Percentiles rank a stretch among this genome's conserved stretches.
phyloP scores from a whole-genome alignment of 2,113 vertebrate species.

The Mesitornis unicolor region DNA sequence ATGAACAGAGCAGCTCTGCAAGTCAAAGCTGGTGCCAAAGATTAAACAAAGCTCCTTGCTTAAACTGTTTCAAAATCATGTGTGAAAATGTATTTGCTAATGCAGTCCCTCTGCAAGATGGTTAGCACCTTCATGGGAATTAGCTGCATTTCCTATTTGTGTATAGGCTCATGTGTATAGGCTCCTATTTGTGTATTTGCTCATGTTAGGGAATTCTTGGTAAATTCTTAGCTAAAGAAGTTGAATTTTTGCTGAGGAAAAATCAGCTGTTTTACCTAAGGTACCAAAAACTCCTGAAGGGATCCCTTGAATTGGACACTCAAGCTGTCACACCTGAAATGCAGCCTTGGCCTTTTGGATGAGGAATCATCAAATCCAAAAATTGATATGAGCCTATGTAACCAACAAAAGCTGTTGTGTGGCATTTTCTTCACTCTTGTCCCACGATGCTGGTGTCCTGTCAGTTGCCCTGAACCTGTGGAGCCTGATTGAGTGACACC shows the following conservation, averaged over 20 bases:
- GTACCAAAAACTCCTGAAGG: not conserved
- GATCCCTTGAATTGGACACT: not conserved
- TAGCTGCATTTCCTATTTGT: not conserved
- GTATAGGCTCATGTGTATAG: no score
- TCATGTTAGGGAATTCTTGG: not conserved
- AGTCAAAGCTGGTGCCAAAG: not conserved
- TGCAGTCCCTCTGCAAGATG: not conserved
- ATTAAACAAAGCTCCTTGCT: not conserved
- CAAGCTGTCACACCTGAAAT: not conserved
- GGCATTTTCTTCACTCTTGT: not conserved
- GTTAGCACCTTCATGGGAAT: not conserved
- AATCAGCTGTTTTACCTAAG: not conserved
- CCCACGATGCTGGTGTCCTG: not conserved
- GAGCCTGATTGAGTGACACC: not conserved
- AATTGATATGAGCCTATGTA: accelerated
- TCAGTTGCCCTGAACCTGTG: not conserved
- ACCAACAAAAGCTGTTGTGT: not conserved
- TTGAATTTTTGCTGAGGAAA: not conserved
- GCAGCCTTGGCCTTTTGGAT: not conserved
- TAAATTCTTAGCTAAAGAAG: not conserved
- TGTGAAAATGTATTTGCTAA: not conserved
- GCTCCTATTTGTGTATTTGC: not conserved
- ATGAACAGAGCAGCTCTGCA: not conserved
- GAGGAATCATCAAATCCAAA: not conserved
- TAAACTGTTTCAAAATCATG: not conserved